phyloP scores from a whole-genome alignment of 2,888 invertebrate species.

The Nomada hirtipes region DNA sequence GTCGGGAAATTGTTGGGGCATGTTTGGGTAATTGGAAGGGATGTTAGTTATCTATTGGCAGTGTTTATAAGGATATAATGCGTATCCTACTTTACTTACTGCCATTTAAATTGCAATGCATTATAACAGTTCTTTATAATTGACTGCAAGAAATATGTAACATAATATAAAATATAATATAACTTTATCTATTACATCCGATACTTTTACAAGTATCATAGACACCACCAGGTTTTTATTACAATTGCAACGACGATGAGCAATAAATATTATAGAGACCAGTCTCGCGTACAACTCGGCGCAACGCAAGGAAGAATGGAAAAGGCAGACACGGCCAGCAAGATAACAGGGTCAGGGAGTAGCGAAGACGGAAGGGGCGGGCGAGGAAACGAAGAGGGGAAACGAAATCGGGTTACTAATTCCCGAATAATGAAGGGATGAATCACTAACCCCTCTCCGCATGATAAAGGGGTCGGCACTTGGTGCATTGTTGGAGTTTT shows the following conservation, averaged over 20 bases:
- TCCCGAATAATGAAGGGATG: slow-evolving; percentile 83
- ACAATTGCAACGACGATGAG: neutral
- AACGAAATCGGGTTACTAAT: slow-evolving; percentile 83
- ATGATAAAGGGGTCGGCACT: slow-evolving; percentile 64
- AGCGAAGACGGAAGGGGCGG: slow-evolving; percentile 48
- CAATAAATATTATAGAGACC: slow-evolving; percentile 24
- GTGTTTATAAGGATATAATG: no score
- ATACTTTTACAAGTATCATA: no score
- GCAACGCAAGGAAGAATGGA: slow-evolving; percentile 56
- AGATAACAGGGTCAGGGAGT: slow-evolving; percentile 66
- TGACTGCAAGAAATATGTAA: no score
- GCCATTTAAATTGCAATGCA: no score
- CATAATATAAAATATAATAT: no score
- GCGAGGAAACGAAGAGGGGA: slow-evolving; percentile 58
- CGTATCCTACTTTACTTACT: no score
- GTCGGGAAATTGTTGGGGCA: neutral
- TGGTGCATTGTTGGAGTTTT: slow-evolving; percentile 73
- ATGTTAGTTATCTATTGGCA: no score
- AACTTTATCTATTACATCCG: no score
- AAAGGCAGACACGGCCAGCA: slow-evolving; percentile 58
- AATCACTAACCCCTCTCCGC: slow-evolving; percentile 75
- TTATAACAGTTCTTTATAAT: no score
- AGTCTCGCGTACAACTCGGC: slow-evolving; percentile 36
- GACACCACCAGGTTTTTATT: no score
- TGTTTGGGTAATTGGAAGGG: no score